These are phyloP conservation scores for Carollia perspicillata DNA, from an alignment of 2,113 vertebrate species.

Conservation along the genomic window DNA sequence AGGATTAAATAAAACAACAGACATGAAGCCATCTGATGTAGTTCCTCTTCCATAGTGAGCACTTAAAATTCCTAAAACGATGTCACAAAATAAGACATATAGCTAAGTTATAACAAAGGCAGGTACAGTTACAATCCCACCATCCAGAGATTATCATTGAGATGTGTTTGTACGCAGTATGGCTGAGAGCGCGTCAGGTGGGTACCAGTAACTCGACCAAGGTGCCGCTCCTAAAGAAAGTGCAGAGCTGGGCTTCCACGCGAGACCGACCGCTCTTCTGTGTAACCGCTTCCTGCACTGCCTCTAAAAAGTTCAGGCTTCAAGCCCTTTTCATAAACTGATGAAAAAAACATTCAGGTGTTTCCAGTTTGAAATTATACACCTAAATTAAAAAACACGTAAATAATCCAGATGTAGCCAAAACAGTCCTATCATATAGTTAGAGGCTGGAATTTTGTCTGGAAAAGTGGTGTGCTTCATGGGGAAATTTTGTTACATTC, in stretches of 20 bases:
- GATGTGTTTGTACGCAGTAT: background rate
- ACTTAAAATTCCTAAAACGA: background rate
- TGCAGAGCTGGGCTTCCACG: background rate
- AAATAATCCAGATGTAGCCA: conserved; percentile 16
- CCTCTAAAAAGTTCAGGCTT: background rate
- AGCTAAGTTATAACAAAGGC: background rate
- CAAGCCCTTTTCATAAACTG: background rate
- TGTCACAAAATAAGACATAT: background rate
- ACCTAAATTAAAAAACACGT: background rate
- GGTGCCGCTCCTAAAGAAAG: background rate
- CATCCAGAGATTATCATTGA: background rate
- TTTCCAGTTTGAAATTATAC: background rate
- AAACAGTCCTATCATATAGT: background rate
- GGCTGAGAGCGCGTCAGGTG: background rate
- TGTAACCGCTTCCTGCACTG: background rate
- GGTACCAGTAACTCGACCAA: background rate
- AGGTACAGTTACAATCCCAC: background rate
- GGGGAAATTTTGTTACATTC: background rate
- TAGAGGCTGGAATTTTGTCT: conserved; percentile 25
- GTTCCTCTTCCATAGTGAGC: background rate
- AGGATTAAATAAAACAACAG: background rate
- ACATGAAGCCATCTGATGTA: background rate
- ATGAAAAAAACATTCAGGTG: background rate
- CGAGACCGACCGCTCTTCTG: background rate
- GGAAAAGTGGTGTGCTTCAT: background rate